Base-by-base conservation (phyloP, 2,888 invertebrate species). In the Aphelenchoides bicaudatus region DNA sequence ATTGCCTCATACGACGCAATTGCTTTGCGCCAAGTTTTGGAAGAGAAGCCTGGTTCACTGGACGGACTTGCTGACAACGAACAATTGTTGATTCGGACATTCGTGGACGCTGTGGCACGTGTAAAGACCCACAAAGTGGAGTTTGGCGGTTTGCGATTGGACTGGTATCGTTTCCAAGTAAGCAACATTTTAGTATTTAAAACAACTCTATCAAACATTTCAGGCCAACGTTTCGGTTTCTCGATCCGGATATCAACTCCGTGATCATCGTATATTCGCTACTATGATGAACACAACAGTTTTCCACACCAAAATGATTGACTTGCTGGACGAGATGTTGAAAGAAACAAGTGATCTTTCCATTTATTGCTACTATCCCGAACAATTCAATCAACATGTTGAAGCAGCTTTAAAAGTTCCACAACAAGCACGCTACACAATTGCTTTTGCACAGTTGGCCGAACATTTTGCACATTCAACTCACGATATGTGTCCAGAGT, bases 351-450 rank as follows among this genome's bases (percentile, higher is more conserved):
- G 94, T 0, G 96, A 99, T 83, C 84, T 99, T 19, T 94, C 94
- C 0, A 87, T 96, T 65, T 96, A 96, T 80, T 98, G 96, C 85
- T 78, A 76, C 65, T 75, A 78, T 56, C 63, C 65, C 5, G 60
- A 64, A 25, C 65, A 67, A 16, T 63, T 73, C 49, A 75, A 78
- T 46, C 47, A 90, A 75, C 94, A 96, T 81, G 96, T 98, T 80
- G 92, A 92, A 78, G 91, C 92, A 90, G 96, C 96, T 81, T 84
- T 99, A 68, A 94, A 96, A 80, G 93, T 98, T 79, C 96, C 98
- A 29, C 93, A 94, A 23, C 98, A 99, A 82, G 92, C 92, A 81
- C 87, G 98, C 39, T 99, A 89, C 80, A 93, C 94, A 65, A 89
- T 96, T 67, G 91, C 94, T 52, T 99, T 98, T 80, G 98, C 98